These are phyloP conservation scores for Digitonthophagus gazella DNA, from an alignment of 2,888 invertebrate genomes.

Conservation along the genomic window DNA sequence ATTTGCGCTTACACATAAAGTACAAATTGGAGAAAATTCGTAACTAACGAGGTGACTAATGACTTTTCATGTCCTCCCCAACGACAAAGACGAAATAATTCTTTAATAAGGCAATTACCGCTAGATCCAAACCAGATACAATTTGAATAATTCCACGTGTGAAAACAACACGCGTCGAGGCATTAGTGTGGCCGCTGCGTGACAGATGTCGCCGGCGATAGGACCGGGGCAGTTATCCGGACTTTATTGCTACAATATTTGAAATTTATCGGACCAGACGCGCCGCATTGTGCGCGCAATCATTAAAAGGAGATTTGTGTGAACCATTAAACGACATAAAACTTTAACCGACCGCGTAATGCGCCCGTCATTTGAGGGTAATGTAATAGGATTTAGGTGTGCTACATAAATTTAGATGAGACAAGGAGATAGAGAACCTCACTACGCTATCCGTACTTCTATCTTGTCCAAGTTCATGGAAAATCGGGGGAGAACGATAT, in stretches of 20 bases:
- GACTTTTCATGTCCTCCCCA: too few species aligned
- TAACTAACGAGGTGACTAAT: background rate
- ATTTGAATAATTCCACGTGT: constrained; percentile 45
- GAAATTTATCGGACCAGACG: constrained; percentile 37
- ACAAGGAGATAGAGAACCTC: background rate
- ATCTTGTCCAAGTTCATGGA: too few species aligned
- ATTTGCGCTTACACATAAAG: background rate
- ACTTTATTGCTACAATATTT: constrained; percentile 39
- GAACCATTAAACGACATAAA: constrained; percentile 22
- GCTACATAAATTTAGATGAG: background rate
- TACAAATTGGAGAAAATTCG: background rate
- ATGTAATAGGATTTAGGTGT: background rate
- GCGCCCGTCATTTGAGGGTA: background rate
- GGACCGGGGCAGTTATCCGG: constrained; percentile 36
- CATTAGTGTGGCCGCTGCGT: constrained; percentile 49
- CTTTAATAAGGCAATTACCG: constrained; percentile 2
- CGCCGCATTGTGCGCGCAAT: constrained; percentile 30
- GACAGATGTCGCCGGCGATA: constrained; percentile 44
- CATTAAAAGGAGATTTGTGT: constrained; percentile 27
- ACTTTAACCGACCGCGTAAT: constrained; percentile 17
- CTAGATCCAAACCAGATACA: background rate
- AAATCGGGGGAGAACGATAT: too few species aligned
- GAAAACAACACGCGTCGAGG: constrained; percentile 43
- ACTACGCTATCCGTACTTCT: too few species aligned
- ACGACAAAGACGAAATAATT: too few species aligned